Base-by-base conservation (phyloP, 2,888 invertebrate species). In the Parnassius mnemosyne region DNA sequence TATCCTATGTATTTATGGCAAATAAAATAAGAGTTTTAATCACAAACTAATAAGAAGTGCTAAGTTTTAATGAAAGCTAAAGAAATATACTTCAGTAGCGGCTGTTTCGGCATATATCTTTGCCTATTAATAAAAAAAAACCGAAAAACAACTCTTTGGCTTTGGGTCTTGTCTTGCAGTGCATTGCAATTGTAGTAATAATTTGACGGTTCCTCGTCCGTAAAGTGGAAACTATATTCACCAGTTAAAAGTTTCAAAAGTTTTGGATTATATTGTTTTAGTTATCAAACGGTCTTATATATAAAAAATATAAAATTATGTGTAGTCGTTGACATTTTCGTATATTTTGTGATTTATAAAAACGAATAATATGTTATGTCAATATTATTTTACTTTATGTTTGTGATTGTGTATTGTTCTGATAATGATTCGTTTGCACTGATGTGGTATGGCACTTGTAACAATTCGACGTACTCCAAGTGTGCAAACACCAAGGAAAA, bases 361-460 rank as follows among this genome's bases (percentile, higher is more conserved):
- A 43, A 61, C 71, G 83, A 79, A 85, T 83, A 80, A 68, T 70
- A 75, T 83, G 84, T 79, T 84, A 84, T 77, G 81, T 84, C 82
- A 78, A 78, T 83, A 73, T 71, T 71, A 82, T 80, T 83, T 80
- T 75, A 80, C 74, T 84, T 75, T 81, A 81, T 83, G 85, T 87
- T 87, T 89, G 87, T 87, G 87, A 85, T 85, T 85, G 84, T 84
- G 75, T 80, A 79, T 81, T 85, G 81, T 79, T 82, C 79, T 76
- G 80, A 85, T 83, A 84, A 89, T 89, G 87, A 81, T 83, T 84
- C 76, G 80, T 77, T 84, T 83, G 80, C 78, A 81, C 76, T 85
- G 83, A 83, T 88, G 88, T 91, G 90, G 84, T 83, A 91, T 91
- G 91, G 91, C 91, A 85, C 89, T 91, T 77, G 89, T 91, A 81